phyloP scores from a whole-genome alignment of 2,113 vertebrate species.

The Spilogale gracilis region DNA sequence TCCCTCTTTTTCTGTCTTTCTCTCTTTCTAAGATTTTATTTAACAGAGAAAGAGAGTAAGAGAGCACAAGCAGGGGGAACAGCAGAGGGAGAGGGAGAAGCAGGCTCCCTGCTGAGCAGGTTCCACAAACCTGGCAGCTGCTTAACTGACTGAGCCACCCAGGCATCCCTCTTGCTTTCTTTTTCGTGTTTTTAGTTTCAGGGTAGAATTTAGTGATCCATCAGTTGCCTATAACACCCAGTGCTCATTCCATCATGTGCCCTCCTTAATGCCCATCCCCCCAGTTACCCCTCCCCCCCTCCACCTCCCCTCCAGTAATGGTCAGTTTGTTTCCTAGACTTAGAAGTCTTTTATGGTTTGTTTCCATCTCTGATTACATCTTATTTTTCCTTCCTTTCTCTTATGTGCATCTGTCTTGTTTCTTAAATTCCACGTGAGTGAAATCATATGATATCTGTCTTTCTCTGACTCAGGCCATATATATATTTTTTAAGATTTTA shows the following conservation, averaged over 20 bases:
- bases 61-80: no score
- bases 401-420: neutral
- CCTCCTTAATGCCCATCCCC: neutral
- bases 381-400: neutral
- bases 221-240: neutral
- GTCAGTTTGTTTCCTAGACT: neutral
- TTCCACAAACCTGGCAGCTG: no score
- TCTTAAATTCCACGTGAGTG: neutral
- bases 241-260: neutral
- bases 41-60: no score
- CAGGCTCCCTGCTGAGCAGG: no score
- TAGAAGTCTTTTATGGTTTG: neutral
- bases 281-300: neutral
- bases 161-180: no score
- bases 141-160: no score
- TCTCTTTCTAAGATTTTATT: no score
- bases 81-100: no score
- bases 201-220: neutral
- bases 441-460: neutral
- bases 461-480: neutral
- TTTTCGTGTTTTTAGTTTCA: neutral
- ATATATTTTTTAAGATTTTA: no score
- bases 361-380: neutral
- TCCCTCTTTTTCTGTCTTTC: no score
- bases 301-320: neutral